A percentile compares a stretch with the other conserved stretches of the same genome.
Conservation (phyloP, 2,888 invertebrate species). For the Lithosia quadra region DNA sequence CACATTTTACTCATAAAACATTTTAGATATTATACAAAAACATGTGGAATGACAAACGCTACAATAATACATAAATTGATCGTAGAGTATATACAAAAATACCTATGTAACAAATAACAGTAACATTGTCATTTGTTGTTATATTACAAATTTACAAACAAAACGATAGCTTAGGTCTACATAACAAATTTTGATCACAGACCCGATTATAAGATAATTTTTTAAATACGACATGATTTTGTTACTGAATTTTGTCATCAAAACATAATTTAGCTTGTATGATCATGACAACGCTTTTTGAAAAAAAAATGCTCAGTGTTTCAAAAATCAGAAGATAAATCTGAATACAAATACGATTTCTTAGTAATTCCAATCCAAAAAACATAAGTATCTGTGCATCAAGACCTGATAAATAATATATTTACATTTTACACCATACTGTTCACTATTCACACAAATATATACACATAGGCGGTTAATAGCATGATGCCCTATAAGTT, state of each 20-base stretch:
- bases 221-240: not conserved
- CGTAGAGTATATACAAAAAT: constrained; percentile 40
- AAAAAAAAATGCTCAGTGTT: not conserved
- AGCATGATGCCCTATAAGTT: constrained; percentile 29
- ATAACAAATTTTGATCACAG: constrained; percentile 63
- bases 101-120: constrained; percentile 27
- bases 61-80: constrained; percentile 26
- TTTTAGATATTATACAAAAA: not conserved
- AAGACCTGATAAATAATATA: constrained; percentile 1
- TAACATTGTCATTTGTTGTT: constrained; percentile 14
- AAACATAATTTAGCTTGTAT: not conserved
- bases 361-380: not conserved
- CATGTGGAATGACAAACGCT: constrained; percentile 39
- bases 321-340: not conserved
- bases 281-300: not conserved
- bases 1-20: not conserved
- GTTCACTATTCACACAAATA: constrained; percentile 12
- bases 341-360: not conserved
- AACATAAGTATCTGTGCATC: not conserved
- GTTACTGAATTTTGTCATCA: not conserved
- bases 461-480: constrained; percentile 43
- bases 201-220: constrained; percentile 39
- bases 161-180: constrained; percentile 28
- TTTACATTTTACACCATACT: not conserved
- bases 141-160: constrained; percentile 43